A percentile compares a stretch with the other conserved stretches of the same genome.
These are phyloP conservation scores for Verasper variegatus DNA, from an alignment of 2,113 vertebrate genomes.

Conservation along the genomic window DNA sequence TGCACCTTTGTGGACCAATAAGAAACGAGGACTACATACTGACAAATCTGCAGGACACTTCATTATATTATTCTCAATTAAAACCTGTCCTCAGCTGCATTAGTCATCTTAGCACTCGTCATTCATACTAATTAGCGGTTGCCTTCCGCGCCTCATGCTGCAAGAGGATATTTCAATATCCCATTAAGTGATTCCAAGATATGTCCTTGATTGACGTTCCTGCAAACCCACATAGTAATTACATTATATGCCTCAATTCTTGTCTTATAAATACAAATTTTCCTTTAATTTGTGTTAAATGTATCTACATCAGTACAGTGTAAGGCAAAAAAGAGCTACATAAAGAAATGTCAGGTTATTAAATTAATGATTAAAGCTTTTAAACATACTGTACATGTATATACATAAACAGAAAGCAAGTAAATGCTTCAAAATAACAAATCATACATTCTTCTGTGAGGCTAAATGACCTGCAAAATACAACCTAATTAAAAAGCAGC, in stretches of 20 bases:
- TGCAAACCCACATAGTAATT: conserved; percentile 80
- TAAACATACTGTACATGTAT: neutral
- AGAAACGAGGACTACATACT: conserved; percentile 72
- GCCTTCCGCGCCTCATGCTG: conserved; percentile 77
- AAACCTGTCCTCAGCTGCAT: conserved; percentile 83
- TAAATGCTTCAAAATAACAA: no score
- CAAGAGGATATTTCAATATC: conserved; percentile 85
- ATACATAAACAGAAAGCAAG: neutral
- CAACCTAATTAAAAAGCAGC: no score
- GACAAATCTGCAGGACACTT: conserved; percentile 80
- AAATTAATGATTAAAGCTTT: no score
- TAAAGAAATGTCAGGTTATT: no score
- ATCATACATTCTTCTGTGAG: no score
- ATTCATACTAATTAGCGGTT: conserved; percentile 84
- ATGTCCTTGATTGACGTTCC: conserved; percentile 81
- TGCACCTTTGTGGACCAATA: conserved; percentile 60
- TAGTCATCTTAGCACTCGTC: conserved; percentile 83
- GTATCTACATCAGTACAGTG: conserved; percentile 12
- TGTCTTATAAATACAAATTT: conserved; percentile 75
- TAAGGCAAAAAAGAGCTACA: neutral
- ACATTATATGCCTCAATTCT: conserved; percentile 80
- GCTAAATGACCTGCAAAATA: no score
- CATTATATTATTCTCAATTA: conserved; percentile 86
- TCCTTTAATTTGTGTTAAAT: conserved; percentile 48
- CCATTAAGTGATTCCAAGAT: conserved; percentile 82